phyloP scores from a whole-genome alignment of 2,113 vertebrate species.

The Blennius ocellaris region DNA sequence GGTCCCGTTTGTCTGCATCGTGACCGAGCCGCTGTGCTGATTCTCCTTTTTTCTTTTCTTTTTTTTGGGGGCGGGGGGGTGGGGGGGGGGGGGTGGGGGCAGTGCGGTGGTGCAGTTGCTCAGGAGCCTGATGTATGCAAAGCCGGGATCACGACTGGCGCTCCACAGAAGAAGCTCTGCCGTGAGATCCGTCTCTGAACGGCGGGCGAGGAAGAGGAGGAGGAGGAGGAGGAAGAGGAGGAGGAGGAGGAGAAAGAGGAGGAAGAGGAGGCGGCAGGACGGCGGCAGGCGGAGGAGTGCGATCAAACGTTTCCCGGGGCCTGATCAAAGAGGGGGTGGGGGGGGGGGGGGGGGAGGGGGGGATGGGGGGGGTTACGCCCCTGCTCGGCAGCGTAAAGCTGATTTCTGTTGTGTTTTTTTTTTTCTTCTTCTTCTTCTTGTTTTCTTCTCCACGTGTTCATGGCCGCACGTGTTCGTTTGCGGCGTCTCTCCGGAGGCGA shows the following conservation, averaged over 20 bases:
- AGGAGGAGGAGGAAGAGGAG: neutral
- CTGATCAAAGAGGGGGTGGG: constrained; percentile 49
- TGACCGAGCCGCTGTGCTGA: constrained; percentile 32
- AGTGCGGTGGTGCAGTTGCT: constrained; percentile 24
- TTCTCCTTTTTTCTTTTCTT: too few relatives aligned
- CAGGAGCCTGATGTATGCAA: constrained; percentile 70
- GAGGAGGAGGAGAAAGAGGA: too few relatives aligned
- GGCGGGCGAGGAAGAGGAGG: constrained; percentile 7
- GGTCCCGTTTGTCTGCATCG: constrained; percentile 29
- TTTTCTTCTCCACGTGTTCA: constrained; percentile 9
- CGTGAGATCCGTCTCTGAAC: constrained; percentile 58
- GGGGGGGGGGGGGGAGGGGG: constrained; percentile 1
- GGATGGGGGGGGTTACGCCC: constrained; percentile 35
- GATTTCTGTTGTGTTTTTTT: too few relatives aligned
- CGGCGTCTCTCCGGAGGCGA: constrained; percentile 32
- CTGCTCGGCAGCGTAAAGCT: constrained; percentile 17
- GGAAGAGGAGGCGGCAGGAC: constrained; percentile 14
- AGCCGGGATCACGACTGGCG: constrained; percentile 65
- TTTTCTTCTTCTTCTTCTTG: too few relatives aligned
- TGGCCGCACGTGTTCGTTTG: constrained; percentile 23
- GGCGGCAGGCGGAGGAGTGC: neutral
- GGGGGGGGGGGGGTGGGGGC: neutral
- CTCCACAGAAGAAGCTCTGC: constrained; percentile 49
- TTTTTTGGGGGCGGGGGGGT: too few relatives aligned
- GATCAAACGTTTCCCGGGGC: constrained; percentile 54